phyloP scores from a whole-genome alignment of 1,140 invertebrate species.

The Lerema accius region DNA sequence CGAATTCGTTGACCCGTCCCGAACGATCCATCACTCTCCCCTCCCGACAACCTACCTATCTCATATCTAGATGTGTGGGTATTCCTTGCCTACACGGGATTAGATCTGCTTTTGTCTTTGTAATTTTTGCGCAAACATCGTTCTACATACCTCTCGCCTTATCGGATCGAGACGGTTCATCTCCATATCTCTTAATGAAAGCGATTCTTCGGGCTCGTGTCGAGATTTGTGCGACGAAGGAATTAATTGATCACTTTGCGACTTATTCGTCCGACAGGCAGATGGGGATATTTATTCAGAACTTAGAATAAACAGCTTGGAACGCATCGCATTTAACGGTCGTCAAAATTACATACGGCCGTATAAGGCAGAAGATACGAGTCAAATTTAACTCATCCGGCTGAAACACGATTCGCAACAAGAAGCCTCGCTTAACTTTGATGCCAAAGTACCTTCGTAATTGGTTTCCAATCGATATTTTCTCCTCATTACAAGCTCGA shows the following conservation, averaged over 20 bases:
- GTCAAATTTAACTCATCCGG: conserved; percentile 6
- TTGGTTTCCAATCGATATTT: conserved; percentile 33
- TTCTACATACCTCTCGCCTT: conserved; percentile 16
- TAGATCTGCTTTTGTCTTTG: conserved; percentile 61
- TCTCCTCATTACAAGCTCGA: conserved; percentile 32
- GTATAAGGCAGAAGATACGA: conserved; percentile 3
- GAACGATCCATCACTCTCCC: conserved; percentile 86
- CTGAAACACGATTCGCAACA: conserved; percentile 20
- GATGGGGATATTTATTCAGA: neutral
- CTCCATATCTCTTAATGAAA: conserved; percentile 35
- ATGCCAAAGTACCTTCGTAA: conserved; percentile 27
- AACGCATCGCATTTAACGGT: neutral
- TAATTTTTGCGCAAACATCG: conserved; percentile 32
- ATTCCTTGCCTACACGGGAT: conserved; percentile 64
- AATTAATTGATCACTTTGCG: conserved; percentile 13
- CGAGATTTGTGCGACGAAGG: conserved; percentile 16
- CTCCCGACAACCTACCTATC: conserved; percentile 65
- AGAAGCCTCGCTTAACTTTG: conserved; percentile 19
- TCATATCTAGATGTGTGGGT: conserved; percentile 69
- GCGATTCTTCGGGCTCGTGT: conserved; percentile 14
- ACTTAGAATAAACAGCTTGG: neutral
- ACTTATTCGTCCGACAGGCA: conserved; percentile 18
- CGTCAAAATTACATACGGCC: neutral
- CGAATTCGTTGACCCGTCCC: conserved; percentile 89
- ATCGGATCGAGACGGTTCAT: conserved; percentile 29